Conservation (phyloP, 2,888 invertebrate species). For the Pollenia angustigena region DNA sequence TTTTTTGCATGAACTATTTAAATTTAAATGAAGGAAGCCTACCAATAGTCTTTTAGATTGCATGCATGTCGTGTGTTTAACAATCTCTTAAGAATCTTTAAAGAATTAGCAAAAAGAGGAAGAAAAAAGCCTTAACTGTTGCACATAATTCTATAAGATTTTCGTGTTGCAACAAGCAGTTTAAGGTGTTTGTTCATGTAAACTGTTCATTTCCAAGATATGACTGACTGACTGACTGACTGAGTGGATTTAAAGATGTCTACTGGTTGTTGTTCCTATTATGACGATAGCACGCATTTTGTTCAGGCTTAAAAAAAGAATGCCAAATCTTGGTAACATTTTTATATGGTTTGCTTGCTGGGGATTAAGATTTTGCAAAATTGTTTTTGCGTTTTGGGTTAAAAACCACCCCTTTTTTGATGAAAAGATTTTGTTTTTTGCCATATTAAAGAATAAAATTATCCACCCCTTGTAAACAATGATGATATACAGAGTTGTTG, state of each 20-base stretch:
- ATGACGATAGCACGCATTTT: slow-evolving; percentile 34
- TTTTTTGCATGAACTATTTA: slow-evolving; percentile 21
- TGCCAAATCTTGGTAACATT: not conserved
- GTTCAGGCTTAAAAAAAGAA: not conserved
- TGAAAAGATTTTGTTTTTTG: slow-evolving; percentile 23
- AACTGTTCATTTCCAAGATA: slow-evolving; percentile 57
- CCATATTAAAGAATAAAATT: slow-evolving; percentile 18
- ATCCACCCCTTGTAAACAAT: slow-evolving; percentile 49
- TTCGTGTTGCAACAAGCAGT: slow-evolving; percentile 36
- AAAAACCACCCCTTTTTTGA: slow-evolving; percentile 47
- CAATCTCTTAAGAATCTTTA: slow-evolving; percentile 8
- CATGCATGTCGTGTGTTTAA: slow-evolving; percentile 36
- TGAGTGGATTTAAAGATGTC: slow-evolving; percentile 32
- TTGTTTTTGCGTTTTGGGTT: slow-evolving; percentile 17
- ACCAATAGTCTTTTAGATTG: slow-evolving; percentile 18
- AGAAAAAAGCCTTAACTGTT: slow-evolving; percentile 57
- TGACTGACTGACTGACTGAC: not conserved
- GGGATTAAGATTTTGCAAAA: slow-evolving; percentile 33
- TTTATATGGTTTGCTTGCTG: slow-evolving; percentile 23
- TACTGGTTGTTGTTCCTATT: slow-evolving; percentile 40
- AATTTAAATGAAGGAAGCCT: slow-evolving; percentile 28
- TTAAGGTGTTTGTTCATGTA: slow-evolving; percentile 57
- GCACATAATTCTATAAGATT: not conserved
- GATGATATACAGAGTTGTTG: slow-evolving; percentile 38
- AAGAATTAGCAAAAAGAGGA: slow-evolving; percentile 32